phyloP scores from a whole-genome alignment of 2,888 invertebrate species.

The Nematopogon swammerdamellus region DNA sequence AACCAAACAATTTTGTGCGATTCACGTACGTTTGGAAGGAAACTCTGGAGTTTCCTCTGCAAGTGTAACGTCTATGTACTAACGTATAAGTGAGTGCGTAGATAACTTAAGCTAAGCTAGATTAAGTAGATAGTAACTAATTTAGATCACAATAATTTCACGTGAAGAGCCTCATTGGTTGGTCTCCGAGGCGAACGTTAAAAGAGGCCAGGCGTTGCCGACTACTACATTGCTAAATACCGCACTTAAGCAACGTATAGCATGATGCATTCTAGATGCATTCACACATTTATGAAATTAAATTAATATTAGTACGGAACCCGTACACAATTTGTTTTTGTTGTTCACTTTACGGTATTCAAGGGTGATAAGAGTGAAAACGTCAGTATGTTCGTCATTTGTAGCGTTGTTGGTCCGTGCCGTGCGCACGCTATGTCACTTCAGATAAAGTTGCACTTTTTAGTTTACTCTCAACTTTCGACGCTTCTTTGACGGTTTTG shows the following conservation, averaged over 20 bases:
- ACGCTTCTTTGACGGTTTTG: slow-evolving; percentile 33
- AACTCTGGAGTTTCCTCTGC: not conserved
- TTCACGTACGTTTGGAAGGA: too few species aligned
- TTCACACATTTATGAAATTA: too few species aligned
- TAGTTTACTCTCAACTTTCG: slow-evolving; percentile 26
- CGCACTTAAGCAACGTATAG: too few species aligned
- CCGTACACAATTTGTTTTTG: too few species aligned
- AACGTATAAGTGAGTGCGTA: not conserved
- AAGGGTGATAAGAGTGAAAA: too few species aligned
- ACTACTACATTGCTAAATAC: too few species aligned
- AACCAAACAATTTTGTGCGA: too few species aligned
- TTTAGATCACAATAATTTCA: not conserved
- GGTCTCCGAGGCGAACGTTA: not conserved
- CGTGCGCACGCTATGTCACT: not conserved
- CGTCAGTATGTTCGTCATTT: too few species aligned
- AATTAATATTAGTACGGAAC: too few species aligned
- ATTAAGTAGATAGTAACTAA: not conserved
- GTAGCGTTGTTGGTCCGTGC: too few species aligned
- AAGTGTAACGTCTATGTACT: not conserved
- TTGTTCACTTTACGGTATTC: too few species aligned
- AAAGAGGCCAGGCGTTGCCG: not conserved
- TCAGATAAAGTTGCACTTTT: slow-evolving; percentile 22
- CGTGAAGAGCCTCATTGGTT: not conserved
- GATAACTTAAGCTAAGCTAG: not conserved
- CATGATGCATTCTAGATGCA: too few species aligned